Base-by-base conservation (phyloP, 2,113 vertebrate species). In the Lanius ludovicianus region DNA sequence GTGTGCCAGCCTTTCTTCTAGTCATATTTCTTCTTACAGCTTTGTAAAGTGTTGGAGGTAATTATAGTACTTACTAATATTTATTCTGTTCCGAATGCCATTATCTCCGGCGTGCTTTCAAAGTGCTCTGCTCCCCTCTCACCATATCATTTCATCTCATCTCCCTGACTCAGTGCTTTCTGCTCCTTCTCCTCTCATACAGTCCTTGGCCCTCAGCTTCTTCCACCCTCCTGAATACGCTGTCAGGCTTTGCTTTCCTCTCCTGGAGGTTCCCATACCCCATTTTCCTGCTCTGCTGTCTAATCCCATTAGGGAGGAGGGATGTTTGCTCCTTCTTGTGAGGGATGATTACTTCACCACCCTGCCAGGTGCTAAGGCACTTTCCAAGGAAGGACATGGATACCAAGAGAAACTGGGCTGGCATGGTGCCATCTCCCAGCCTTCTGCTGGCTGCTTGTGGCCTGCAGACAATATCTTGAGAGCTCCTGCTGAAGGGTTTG, bases 1-100 rank as follows among this genome's bases (percentile, higher is more conserved):
- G 67, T 80, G 87, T 74, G 90, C 78, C 82, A 93, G 85, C 71
- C 71, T 41, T 67, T 86, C 71, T 95, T 88, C 85, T 90, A 92
- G 92, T 89, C 57, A 7, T 93, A 78, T 84, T 94, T 97, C 83
- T 84, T 92, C 83, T 75, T 94, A 86, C 69, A 71, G 85, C 88
- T 93, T 91, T 96, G 82, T 92, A 42, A 93, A 84, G 65, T 21
- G 2, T 92, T 93, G 0, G 0, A 64, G 80, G 93, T 95, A 97
- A 96, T 96, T 97, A 93, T 64, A 96, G 92, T 90, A 86, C 90
- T 95, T 96, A 88, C 71, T 90, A 95, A 78, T 94, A 92, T 95
- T 95, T 97, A 94, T 95, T 95, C 86, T 7, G 14, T 95, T 89
- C 86, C 71, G 87, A 88, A 49, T 56, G 60, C n/a, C 0, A 94